Base-by-base conservation (phyloP, 2,888 invertebrate genomes). In the Halictus quadricinctus region DNA sequence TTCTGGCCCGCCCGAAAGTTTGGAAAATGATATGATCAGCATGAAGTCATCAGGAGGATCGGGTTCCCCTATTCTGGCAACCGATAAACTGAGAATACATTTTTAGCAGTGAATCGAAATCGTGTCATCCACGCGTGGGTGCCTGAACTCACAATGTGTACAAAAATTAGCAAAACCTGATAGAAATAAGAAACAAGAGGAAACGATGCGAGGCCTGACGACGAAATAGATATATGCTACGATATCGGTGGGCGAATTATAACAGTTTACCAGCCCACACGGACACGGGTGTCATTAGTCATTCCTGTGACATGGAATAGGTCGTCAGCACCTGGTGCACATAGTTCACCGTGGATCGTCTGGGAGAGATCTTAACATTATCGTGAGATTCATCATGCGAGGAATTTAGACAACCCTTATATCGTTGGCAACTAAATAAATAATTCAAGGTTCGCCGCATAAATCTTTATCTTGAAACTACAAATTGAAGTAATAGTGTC, bases 251-350 rank as follows among this genome's bases (percentile, higher is more conserved):
- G 91, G 90, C 88, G 90, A 92, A 91, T 90, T 91, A 89, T 91
- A 92, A 90, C 91, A 92, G 92, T 91, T 92, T 88, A 86, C 83
- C 90, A 78, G 85, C 92, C 92, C 90, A 92, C 92, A 90, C 88
- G 41, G 72, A 58, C 87, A 87, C 88, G 88, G 88, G 88, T 88
- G 88, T 90, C 88, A 91, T 91, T 91, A 91, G 85, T 91, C 91
- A 91, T 90, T 88, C 81, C 78, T 73, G 83, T 87, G 92, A 91
- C 90, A 90, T 89, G 87, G 69, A 70, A n/a, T 70, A 87, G 90
- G 90, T 91, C 89, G 87, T 90, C 89, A 90, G 88, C 91, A 89
- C 88, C 87, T 82, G 82, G 21, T 46, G 75, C 54, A 48, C 73
- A 75, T 69, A 48, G 29, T 64, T 29, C 46, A 60, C 73, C 77